phyloP scores from a whole-genome alignment of 2,888 invertebrate genomes.

The Tipula lateralis region DNA sequence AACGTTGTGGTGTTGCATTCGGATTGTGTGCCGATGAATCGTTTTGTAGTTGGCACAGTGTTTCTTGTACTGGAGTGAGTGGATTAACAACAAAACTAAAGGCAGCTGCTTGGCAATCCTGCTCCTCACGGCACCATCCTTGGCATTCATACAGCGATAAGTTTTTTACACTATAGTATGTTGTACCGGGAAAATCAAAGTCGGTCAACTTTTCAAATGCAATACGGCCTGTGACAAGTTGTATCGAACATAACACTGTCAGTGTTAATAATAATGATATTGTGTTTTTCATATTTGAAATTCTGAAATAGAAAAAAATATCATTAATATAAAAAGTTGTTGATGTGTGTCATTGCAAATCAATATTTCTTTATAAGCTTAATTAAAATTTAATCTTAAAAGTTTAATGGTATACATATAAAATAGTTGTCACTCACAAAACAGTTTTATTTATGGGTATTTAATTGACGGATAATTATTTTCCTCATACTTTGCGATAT shows the following conservation, averaged over 20 bases:
- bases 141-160: constrained; percentile 89
- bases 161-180: constrained; percentile 88
- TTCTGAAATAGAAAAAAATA: neutral
- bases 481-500: too few relatives aligned
- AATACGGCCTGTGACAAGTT: constrained; percentile 62
- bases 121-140: constrained; percentile 90
- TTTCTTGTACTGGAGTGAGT: constrained; percentile 85
- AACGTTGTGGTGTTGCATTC: constrained; percentile 72
- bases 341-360: too few relatives aligned
- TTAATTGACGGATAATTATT: neutral
- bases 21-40: constrained; percentile 89
- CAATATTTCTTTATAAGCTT: neutral
- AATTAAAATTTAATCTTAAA: neutral
- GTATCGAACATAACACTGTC: neutral
- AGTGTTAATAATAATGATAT: neutral
- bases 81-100: constrained; percentile 93
- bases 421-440: neutral
- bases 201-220: constrained; percentile 93
- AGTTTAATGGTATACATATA: neutral
- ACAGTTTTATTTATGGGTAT: neutral
- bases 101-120: constrained; percentile 86
- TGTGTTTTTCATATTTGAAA: neutral
- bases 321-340: neutral
- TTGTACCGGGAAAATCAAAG: constrained; percentile 83
- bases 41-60: constrained; percentile 84